Conservation (phyloP, 1,140 invertebrate species). For the Piezodorus guildinii region DNA sequence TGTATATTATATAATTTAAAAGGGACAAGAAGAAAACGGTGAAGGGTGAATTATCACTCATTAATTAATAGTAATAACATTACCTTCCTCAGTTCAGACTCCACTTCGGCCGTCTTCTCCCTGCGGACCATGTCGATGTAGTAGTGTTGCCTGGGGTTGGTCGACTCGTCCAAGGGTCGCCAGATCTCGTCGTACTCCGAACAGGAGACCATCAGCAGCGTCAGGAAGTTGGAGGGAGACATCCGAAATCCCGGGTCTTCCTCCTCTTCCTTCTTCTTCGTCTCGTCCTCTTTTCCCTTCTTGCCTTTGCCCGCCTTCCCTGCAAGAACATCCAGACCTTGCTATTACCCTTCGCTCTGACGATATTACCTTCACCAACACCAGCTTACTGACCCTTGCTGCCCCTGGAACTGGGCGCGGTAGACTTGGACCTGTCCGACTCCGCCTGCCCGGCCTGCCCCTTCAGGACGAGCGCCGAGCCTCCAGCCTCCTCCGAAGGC, state of each 20-base stretch:
- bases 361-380: too few species aligned
- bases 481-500: conserved; percentile 79
- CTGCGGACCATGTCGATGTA: conserved; percentile 70
- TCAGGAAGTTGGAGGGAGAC: conserved; percentile 38
- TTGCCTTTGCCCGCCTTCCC: conserved; percentile 38
- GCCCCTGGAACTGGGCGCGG: conserved; percentile 60
- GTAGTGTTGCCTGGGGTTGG: conserved; percentile 54
- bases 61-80: too few species aligned
- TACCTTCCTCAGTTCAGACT: conserved; percentile 67
- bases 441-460: conserved; percentile 36
- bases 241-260: conserved; percentile 43
- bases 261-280: conserved; percentile 42
- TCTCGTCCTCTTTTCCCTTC: conserved; percentile 40
- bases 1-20: too few species aligned
- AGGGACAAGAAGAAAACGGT: too few species aligned
- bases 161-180: conserved; percentile 63
- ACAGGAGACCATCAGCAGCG: conserved; percentile 37
- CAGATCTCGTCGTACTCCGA: conserved; percentile 60
- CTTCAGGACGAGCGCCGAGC: conserved; percentile 61
- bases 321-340: background rate
- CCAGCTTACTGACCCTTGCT: conserved; percentile 41
- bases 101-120: conserved; percentile 71
- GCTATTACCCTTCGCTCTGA: too few species aligned
- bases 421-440: conserved; percentile 58
- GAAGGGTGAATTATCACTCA: too few species aligned